These are phyloP conservation scores for Drosophila macrospina DNA, from an alignment of 2,888 invertebrate genomes.

Conservation along the genomic window DNA sequence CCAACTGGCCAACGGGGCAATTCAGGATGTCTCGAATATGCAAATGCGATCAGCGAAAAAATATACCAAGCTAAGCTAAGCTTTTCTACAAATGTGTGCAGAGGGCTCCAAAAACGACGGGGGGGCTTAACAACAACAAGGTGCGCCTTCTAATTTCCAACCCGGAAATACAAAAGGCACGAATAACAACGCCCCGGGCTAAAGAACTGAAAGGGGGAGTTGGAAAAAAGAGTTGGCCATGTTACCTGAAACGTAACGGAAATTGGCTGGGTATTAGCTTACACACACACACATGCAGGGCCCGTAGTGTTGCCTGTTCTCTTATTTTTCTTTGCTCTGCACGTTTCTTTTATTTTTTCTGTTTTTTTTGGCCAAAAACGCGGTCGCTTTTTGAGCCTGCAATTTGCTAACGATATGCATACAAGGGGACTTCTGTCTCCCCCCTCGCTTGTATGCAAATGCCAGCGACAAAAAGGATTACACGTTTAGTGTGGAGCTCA, in stretches of 20 bases:
- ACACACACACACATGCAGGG: conserved; percentile 20
- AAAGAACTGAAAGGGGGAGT: conserved; percentile 15
- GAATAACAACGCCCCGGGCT: conserved; percentile 53
- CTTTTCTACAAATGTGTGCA: conserved; percentile 76
- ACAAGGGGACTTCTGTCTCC: conserved; percentile 47
- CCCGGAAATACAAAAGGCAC: conserved; percentile 78
- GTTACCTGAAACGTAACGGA: conserved; percentile 63
- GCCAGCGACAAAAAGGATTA: conserved; percentile 54
- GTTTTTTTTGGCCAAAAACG: conserved; percentile 11
- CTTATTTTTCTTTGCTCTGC: conserved; percentile 17
- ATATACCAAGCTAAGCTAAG: conserved; percentile 55
- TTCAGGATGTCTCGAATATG: conserved; percentile 70
- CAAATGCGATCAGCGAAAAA: conserved; percentile 59
- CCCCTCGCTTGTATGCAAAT: conserved; percentile 63
- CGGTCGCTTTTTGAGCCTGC: conserved; percentile 66
- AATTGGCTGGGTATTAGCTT: conserved; percentile 78
- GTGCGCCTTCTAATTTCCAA: conserved; percentile 72
- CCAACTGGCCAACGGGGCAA: conserved; percentile 7
- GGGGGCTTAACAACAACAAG: conserved; percentile 25
- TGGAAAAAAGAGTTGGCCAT: conserved; percentile 43
- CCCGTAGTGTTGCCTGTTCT: neutral
- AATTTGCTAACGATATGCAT: conserved; percentile 81
- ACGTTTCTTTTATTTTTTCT: too few species aligned
- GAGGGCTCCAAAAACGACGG: conserved; percentile 22
- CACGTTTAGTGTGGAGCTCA: conserved; percentile 46